These are phyloP conservation scores for Epizoanthus scotinus DNA, from an alignment of 92 coral and sea anemone genomes.

Conservation along the genomic window DNA sequence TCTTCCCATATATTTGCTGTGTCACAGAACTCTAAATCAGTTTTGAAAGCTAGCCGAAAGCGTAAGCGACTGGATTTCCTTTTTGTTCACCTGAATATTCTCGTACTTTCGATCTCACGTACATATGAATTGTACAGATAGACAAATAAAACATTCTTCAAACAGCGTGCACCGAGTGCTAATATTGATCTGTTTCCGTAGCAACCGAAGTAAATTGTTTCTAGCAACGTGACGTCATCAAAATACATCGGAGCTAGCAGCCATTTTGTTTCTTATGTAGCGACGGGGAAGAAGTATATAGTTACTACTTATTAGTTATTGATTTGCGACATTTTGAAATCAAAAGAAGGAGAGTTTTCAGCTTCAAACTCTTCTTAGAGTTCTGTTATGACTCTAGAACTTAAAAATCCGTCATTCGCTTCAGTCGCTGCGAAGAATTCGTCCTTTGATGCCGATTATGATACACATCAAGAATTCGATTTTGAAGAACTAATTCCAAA, in stretches of 20 bases:
- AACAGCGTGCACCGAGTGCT: conserved; percentile 30
- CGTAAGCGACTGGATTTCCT: too few species aligned
- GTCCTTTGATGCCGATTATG: conserved; percentile 61
- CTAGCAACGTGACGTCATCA: conserved; percentile 88
- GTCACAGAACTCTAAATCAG: too few species aligned
- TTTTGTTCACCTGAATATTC: too few species aligned
- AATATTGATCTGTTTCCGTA: conserved; percentile 63
- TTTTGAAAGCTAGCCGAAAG: too few species aligned
- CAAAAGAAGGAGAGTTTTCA: conserved; percentile 14
- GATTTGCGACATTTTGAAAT: neutral
- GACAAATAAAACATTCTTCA: too few species aligned
- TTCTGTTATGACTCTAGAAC: conserved; percentile 91
- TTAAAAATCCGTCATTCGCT: conserved; percentile 66
- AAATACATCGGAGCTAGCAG: neutral
- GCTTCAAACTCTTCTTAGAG: conserved; percentile 36
- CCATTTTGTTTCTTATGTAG: conserved; percentile 23
- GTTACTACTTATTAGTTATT: too few species aligned
- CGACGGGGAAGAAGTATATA: neutral
- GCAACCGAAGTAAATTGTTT: conserved; percentile 65
- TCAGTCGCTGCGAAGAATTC: conserved; percentile 24
- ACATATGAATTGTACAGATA: too few species aligned
- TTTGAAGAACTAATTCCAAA: conserved; percentile 58
- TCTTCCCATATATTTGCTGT: too few species aligned
- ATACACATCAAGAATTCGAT: conserved; percentile 45
- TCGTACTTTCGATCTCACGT: too few species aligned